Base-by-base conservation (phyloP, 53 echinoderm and acorn worm species). In the Glandiceps talaboti region DNA sequence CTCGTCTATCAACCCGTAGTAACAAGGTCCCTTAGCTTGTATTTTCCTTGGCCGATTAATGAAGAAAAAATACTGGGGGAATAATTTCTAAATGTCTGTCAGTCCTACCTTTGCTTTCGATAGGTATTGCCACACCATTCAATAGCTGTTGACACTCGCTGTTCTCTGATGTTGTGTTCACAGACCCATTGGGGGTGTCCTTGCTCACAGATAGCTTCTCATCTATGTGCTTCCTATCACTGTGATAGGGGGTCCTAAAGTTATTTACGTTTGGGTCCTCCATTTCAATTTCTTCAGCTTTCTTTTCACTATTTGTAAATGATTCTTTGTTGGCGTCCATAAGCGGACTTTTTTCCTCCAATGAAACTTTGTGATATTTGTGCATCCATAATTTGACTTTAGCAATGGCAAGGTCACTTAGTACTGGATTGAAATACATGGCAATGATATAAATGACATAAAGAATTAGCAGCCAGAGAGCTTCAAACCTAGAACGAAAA, bases 381-480 rank as follows among this genome's bases (percentile, higher is more conserved):
- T 45, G 64, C 20, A 12, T 45, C 64, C 64, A 45, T 12, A 45
- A 20, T 20, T 20, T 45, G 64, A 45, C 64, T 45, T 45, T 45
- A 12, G 6, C 64, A 6, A 45, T 45, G 64, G 64, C 64, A 45
- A 45, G 6, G 64, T 45, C 20, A 45, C 64, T 45, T 45, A 45
- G 20, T 45, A 6, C 20, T 45, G 76, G 85, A 74, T 96, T 96
- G 81, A 87, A 90, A 76, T 89, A 96, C 96, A 96, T 96, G 31
- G 89, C 30, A 32, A 82, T 29, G 29, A 90, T 87, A 33, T 92
- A 92, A 28, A 76, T 45, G 25, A 83, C 29, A 76, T 92, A 92
- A 0, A 92, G 79, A 0, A 87, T 25, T 1, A 96, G 78, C 25
- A 96, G 80, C 74, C 77, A 76, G 1, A 78, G 31, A 1, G 92